Conservation (phyloP, 2,888 invertebrate species). For the Drosophila picticornis region DNA sequence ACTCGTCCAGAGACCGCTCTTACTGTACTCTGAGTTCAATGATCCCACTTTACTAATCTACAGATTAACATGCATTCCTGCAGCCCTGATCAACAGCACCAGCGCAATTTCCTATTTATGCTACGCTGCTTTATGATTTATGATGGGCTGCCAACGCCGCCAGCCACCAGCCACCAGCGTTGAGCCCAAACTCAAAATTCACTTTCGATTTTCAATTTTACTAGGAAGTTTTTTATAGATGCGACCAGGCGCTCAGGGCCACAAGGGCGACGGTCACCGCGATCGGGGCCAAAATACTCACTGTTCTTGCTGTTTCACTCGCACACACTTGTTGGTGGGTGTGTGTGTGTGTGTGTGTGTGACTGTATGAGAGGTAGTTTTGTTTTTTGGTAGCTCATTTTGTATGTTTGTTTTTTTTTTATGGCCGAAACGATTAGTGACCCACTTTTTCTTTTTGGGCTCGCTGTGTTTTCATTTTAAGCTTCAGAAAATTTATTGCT, state of each 20-base stretch:
- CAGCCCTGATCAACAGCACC: conserved; percentile 53
- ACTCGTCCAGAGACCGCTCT: not conserved
- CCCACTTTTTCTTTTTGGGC: conserved; percentile 54
- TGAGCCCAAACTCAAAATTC: conserved; percentile 43
- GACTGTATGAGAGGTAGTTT: conserved; percentile 2
- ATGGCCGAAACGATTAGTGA: conserved; percentile 52
- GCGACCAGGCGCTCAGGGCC: conserved; percentile 69
- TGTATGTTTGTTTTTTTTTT: conserved; percentile 20
- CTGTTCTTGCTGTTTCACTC: conserved; percentile 49
- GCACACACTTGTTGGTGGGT: conserved; percentile 1
- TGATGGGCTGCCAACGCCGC: conserved; percentile 25
- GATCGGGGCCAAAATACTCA: conserved; percentile 27
- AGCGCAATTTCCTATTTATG: conserved; percentile 71
- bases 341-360: not conserved
- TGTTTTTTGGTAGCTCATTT: conserved; percentile 16
- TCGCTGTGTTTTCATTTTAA: conserved; percentile 1
- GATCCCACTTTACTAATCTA: conserved; percentile 26
- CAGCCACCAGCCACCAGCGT: too few species aligned
- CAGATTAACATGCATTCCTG: conserved; percentile 45
- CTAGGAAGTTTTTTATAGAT: conserved; percentile 80
- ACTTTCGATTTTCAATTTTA: conserved; percentile 77
- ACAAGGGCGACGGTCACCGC: conserved; percentile 34
- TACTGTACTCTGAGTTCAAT: conserved; percentile 28
- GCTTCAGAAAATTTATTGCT: not conserved
- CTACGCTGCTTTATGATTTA: conserved; percentile 71